These are phyloP conservation scores for Fragum sueziense DNA, from an alignment of 2,888 invertebrate genomes.

Conservation along the genomic window DNA sequence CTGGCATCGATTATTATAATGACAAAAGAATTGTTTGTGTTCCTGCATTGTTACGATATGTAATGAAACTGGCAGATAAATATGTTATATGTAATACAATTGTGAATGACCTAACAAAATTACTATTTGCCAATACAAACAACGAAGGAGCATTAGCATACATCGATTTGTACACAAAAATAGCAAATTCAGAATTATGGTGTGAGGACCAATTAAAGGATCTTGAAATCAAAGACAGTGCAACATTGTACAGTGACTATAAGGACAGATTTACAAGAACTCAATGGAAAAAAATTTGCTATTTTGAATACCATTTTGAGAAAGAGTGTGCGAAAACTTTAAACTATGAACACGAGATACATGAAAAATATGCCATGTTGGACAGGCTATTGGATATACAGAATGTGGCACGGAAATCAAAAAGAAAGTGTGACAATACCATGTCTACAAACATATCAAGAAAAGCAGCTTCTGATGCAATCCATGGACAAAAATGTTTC, in stretches of 20 bases:
- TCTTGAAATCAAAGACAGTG: not conserved
- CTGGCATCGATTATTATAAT: no score
- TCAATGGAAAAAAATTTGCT: not conserved
- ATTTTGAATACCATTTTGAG: not conserved
- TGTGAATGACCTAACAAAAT: not conserved
- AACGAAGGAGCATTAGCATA: not conserved
- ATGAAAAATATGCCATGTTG: not conserved
- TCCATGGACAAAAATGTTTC: not conserved
- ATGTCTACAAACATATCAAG: not conserved
- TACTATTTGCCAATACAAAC: not conserved
- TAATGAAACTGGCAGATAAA: no score
- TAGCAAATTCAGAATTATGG: not conserved
- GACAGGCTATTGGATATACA: not conserved
- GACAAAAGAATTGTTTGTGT: not conserved
- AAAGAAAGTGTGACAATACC: not conserved
- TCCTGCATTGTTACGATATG: not conserved
- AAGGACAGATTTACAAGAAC: not conserved
- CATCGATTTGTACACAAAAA: not conserved
- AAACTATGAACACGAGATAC: not conserved
- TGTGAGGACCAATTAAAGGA: not conserved
- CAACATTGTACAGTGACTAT: not conserved
- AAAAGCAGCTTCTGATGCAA: not conserved
- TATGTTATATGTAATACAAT: not conserved
- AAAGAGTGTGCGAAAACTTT: not conserved
- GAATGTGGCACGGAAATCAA: not conserved